phyloP scores from a whole-genome alignment of 2,888 invertebrate species.

The Philonicus albiceps region DNA sequence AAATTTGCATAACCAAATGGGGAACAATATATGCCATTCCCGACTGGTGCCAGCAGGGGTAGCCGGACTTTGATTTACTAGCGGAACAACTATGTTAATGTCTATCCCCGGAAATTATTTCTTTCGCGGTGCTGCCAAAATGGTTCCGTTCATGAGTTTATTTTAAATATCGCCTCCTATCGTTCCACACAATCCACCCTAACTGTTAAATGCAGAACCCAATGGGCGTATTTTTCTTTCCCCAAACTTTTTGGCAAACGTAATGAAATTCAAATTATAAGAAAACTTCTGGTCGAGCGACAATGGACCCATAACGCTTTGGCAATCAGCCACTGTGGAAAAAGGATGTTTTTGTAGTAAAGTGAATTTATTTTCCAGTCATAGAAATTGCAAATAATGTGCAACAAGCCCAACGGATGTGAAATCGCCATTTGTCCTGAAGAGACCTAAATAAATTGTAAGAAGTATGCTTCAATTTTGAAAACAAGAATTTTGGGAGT shows the following conservation, averaged over 20 bases:
- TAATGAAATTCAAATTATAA: not conserved
- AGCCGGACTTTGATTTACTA: not conserved
- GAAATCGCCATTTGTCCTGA: not conserved
- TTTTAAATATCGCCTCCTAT: not conserved
- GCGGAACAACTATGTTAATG: not conserved
- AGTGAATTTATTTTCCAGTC: not conserved
- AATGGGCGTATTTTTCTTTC: not conserved
- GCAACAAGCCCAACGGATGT: not conserved
- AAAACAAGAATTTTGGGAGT: not conserved
- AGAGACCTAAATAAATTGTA: not conserved
- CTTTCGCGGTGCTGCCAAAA: not conserved
- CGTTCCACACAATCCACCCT: not conserved
- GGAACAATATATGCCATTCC: not conserved
- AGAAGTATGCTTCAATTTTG: not conserved
- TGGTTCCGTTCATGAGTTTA: not conserved
- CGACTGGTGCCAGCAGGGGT: not conserved
- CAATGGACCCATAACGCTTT: not conserved
- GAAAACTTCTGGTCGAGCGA: not conserved
- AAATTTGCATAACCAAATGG: constrained; percentile 13
- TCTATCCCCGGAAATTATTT: not conserved
- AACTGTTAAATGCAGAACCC: not conserved
- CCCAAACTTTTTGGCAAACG: not conserved
- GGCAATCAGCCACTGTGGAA: not conserved
- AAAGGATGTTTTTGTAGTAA: not conserved
- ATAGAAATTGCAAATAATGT: not conserved